phyloP scores from a whole-genome alignment of 2,113 vertebrate genomes.

The Eolophus roseicapilla region DNA sequence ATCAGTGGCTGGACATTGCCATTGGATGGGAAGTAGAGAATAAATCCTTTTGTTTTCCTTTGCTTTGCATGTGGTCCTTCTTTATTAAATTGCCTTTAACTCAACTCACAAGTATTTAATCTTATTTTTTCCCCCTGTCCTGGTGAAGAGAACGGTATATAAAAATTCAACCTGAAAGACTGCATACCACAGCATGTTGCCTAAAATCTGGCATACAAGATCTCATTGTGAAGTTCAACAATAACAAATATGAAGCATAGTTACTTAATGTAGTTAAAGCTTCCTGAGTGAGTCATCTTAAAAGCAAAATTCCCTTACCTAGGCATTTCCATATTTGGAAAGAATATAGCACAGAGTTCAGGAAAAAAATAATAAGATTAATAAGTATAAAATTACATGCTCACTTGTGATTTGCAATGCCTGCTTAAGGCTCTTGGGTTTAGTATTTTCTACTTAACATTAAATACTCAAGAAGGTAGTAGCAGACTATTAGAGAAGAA shows the following conservation, averaged over 20 bases:
- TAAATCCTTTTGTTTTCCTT: background rate
- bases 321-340: background rate
- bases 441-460: background rate
- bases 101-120: accelerated
- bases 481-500: background rate
- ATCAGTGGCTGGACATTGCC: background rate
- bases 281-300: background rate
- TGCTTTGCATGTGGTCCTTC: background rate
- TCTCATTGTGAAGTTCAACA: background rate
- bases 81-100: background rate
- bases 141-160: accelerated
- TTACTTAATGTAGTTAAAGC: background rate
- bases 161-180: background rate
- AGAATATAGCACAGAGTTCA: background rate
- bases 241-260: background rate
- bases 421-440: background rate
- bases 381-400: background rate
- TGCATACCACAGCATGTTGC: background rate
- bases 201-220: background rate
- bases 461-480: background rate
- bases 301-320: background rate
- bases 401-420: background rate
- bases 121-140: background rate
- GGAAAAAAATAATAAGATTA: background rate
- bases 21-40: background rate